These are phyloP conservation scores for Anthopleura sola DNA, from an alignment of 64 coral and sea anemone genomes.

Conservation along the genomic window DNA sequence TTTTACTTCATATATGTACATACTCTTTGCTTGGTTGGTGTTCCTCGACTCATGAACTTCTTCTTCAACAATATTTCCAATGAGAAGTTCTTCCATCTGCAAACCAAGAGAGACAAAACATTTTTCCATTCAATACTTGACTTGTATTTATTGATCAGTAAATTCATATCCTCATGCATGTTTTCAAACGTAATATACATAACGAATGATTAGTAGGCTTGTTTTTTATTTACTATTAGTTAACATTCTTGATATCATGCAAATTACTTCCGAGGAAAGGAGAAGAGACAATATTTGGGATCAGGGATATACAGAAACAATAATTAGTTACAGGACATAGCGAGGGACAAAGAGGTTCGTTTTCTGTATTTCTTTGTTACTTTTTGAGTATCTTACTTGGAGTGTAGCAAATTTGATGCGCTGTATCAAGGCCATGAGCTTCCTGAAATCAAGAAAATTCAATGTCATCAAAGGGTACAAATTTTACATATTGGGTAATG, in stretches of 20 bases:
- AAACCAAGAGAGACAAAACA: neutral
- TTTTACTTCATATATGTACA: neutral
- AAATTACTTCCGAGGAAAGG: too few relatives aligned
- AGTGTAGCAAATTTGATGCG: neutral
- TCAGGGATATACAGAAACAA: too few relatives aligned
- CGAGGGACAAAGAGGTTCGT: too few relatives aligned
- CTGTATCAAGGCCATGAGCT: neutral
- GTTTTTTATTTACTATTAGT: too few relatives aligned
- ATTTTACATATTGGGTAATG: neutral
- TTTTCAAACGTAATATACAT: too few relatives aligned
- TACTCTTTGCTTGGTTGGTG: neutral
- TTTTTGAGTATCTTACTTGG: neutral
- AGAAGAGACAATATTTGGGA: too few relatives aligned
- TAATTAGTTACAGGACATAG: too few relatives aligned
- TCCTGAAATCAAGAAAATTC: neutral
- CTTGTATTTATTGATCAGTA: neutral
- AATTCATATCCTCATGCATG: too few relatives aligned
- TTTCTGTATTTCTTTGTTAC: neutral
- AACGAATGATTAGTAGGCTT: too few relatives aligned
- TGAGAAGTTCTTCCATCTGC: constrained; percentile 2
- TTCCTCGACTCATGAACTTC: neutral
- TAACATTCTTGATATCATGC: too few relatives aligned
- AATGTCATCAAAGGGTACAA: neutral
- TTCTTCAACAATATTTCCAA: neutral
- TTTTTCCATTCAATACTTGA: neutral